Percentiles rank a stretch among this genome's conserved stretches.
Conservation (phyloP, 2,113 vertebrate species). For the Prietella phreatophila region DNA sequence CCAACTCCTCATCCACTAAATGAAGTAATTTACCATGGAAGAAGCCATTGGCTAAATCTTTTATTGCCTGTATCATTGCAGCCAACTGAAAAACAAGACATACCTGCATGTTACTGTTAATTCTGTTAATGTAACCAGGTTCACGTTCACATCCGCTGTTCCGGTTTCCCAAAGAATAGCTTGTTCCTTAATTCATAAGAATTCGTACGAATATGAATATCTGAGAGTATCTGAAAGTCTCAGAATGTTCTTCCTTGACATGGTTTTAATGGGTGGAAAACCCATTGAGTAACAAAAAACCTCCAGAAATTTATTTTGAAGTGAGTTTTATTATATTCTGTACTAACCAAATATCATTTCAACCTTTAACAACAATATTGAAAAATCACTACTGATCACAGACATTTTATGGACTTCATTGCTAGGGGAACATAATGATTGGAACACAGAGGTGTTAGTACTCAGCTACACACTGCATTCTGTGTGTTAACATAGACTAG, state of each 20-base stretch:
- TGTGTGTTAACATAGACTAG: background rate
- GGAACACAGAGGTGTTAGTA: background rate
- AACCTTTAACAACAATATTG: background rate
- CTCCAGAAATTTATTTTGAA: background rate
- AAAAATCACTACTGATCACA: background rate
- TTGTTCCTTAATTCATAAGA: background rate
- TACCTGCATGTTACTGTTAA: background rate
- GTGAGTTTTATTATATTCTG: background rate
- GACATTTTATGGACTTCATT: background rate
- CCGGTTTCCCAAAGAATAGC: background rate
- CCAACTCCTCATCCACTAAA: slow-evolving; percentile 78
- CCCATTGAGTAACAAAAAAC: background rate
- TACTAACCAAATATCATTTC: background rate
- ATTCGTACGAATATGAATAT: background rate
- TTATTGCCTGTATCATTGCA: slow-evolving; percentile 70
- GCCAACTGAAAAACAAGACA: slow-evolving; percentile 67
- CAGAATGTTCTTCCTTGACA: background rate
- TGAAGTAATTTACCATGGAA: slow-evolving; percentile 75
- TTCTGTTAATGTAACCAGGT: background rate
- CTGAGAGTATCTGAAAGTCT: background rate
- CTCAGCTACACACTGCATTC: background rate
- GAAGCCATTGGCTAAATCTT: slow-evolving; percentile 69
- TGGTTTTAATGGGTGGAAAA: background rate
- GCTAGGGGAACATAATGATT: background rate
- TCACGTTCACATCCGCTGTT: background rate